A percentile compares a stretch with the other conserved stretches of the same genome.
phyloP scores from a whole-genome alignment of 2,888 invertebrate genomes.

The Oxyteleia sp. region DNA sequence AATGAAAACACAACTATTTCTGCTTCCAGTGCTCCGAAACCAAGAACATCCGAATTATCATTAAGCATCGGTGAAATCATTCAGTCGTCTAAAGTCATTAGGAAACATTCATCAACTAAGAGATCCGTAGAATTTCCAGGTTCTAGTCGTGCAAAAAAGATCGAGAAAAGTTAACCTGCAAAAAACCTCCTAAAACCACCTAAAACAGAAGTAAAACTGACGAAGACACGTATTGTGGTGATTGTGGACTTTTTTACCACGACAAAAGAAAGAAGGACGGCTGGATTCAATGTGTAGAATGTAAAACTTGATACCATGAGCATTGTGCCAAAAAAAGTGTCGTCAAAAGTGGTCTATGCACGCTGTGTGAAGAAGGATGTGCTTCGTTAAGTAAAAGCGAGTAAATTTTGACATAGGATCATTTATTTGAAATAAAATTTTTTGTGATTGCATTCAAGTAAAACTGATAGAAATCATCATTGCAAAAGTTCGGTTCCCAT shows the following conservation, averaged over 20 bases:
- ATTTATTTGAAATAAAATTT: too few species aligned
- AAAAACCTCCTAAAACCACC: background rate
- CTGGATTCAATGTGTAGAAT: background rate
- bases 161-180: background rate
- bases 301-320: constrained; percentile 1
- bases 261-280: background rate
- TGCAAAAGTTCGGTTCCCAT: too few species aligned
- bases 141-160: background rate
- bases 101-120: background rate
- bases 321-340: constrained; percentile 1
- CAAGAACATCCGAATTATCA: background rate
- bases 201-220: background rate
- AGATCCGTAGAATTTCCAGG: background rate
- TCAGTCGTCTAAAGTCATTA: background rate
- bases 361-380: too few species aligned
- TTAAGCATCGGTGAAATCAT: constrained; percentile 1
- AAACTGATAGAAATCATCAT: too few species aligned
- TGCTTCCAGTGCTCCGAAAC: background rate
- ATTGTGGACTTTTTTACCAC: background rate
- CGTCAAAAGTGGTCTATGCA: too few species aligned
- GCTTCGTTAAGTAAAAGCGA: too few species aligned
- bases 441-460: too few species aligned
- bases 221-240: background rate
- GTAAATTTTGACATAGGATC: too few species aligned
- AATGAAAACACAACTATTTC: background rate